Evolutionary conservation across 2,113 vertebrate genomes (phyloP).

Genomic region (Brachionichthys hirsutus): DNA sequence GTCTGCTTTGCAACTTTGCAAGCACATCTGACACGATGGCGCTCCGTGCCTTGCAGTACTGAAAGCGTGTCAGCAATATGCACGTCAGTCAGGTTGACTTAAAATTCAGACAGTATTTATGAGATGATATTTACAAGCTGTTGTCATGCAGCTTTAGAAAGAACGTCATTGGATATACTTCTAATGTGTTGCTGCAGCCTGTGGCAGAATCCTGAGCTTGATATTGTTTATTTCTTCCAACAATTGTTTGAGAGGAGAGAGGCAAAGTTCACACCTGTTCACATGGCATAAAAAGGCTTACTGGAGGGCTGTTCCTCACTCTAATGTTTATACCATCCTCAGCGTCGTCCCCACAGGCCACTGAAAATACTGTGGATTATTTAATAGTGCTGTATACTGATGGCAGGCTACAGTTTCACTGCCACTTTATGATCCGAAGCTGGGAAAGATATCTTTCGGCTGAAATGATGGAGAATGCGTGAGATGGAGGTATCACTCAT

Average conservation of each 20-base stretch:
- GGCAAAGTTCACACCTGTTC: constrained; percentile 69
- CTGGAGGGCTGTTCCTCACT: constrained; percentile 61
- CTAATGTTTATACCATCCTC: constrained; percentile 65
- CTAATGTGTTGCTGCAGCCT: constrained; percentile 46
- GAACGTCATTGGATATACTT: constrained; percentile 52
- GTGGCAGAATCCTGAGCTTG: constrained; percentile 47
- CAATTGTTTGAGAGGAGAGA: constrained; percentile 56
- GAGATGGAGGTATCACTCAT: constrained; percentile 36
- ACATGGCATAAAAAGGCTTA: constrained; percentile 51
- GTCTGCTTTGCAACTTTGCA: constrained; percentile 24
- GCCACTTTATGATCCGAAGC: constrained; percentile 54
- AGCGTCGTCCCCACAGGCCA: constrained; percentile 56
- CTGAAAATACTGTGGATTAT: constrained; percentile 59
- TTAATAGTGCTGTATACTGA: constrained; percentile 60
- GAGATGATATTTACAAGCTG: constrained; percentile 21
- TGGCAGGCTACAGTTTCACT: constrained; percentile 60
- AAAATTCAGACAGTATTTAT: constrained; percentile 42
- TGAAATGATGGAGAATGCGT: constrained; percentile 43
- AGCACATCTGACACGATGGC: constrained; percentile 46
- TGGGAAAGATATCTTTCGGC: constrained; percentile 56
- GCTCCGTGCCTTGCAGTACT: constrained; percentile 12
- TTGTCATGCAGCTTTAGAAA: constrained; percentile 32
- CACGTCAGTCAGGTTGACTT: constrained; percentile 20
- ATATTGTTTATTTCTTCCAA: constrained; percentile 55
- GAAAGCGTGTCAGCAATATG: constrained; percentile 8